Conservation (phyloP, 2,113 vertebrate genomes). For the Pygoscelis antarcticus region DNA sequence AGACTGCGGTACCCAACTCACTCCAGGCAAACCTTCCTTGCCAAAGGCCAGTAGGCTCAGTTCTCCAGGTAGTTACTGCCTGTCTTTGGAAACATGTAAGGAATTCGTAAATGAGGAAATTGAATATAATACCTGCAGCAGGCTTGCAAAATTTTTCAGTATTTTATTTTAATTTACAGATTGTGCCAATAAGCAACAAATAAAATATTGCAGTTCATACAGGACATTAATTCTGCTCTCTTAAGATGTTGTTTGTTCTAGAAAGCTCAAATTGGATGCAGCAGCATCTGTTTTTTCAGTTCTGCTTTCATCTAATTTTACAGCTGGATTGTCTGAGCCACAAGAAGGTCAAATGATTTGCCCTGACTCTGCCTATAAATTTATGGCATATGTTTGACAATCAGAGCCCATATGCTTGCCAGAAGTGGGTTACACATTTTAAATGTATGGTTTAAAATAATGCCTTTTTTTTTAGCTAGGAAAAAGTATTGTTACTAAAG, state of each 20-base stretch:
- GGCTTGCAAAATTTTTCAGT: background rate
- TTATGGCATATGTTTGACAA: slow-evolving; percentile 64
- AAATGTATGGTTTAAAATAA: background rate
- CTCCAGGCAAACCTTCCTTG: background rate
- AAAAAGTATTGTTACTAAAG: background rate
- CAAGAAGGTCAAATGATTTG: slow-evolving; percentile 62
- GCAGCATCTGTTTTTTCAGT: slow-evolving; percentile 60
- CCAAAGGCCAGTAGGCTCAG: background rate
- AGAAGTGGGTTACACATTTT: slow-evolving; percentile 24
- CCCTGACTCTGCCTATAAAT: slow-evolving; percentile 57
- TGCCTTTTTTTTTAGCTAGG: background rate
- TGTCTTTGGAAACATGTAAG: background rate
- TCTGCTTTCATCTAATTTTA: slow-evolving; percentile 72
- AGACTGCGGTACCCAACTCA: background rate
- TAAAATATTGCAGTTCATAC: background rate
- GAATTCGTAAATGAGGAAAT: background rate
- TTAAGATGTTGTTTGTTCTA: slow-evolving; percentile 44
- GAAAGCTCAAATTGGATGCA: slow-evolving; percentile 34
- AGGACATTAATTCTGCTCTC: background rate
- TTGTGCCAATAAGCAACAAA: background rate
- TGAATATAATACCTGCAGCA: background rate
- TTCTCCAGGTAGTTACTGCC: background rate
- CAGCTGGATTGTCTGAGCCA: slow-evolving; percentile 62
- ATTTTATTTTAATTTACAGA: background rate
- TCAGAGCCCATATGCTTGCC: slow-evolving; percentile 39